A percentile compares a stretch with the other conserved stretches of the same genome.
phyloP scores from a whole-genome alignment of 2,888 invertebrate species.

The Luperina nickerlii region DNA sequence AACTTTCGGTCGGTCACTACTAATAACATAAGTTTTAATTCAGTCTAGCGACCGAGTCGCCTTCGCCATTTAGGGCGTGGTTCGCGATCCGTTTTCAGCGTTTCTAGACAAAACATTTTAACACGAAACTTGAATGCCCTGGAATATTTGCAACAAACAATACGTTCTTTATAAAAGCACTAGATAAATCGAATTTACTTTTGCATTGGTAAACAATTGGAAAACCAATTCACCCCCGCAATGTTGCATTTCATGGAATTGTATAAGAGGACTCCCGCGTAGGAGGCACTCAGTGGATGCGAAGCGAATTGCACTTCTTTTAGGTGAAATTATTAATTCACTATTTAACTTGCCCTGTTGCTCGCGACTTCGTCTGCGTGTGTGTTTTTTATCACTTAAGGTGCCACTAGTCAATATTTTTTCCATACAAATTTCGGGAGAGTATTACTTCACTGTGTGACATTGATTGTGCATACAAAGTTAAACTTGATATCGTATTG shows the following conservation, averaged over 20 bases:
- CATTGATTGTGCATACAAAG: too few species aligned
- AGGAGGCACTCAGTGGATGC: neutral
- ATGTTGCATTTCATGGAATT: conserved; percentile 18
- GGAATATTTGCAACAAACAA: neutral
- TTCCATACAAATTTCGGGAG: too few species aligned
- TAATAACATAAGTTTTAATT: conserved; percentile 9
- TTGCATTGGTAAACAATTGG: neutral
- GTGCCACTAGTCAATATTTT: too few species aligned
- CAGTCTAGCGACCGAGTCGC: neutral
- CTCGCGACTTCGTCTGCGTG: neutral
- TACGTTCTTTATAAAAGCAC: neutral
- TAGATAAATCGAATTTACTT: neutral
- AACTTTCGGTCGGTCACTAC: too few species aligned
- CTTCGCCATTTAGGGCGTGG: conserved; percentile 46
- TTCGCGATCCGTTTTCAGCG: conserved; percentile 9
- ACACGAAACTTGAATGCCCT: conserved; percentile 8
- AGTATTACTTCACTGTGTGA: too few species aligned
- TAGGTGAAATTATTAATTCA: neutral
- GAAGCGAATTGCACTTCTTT: neutral
- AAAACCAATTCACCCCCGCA: conserved; percentile 6
- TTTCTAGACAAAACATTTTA: conserved; percentile 3
- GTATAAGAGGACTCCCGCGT: neutral
- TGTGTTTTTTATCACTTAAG: too few species aligned
- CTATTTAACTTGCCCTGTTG: neutral
- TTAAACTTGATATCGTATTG: too few species aligned